Base-by-base conservation (phyloP, 2,113 vertebrate species). In the Oncorhynchus clarkii region DNA sequence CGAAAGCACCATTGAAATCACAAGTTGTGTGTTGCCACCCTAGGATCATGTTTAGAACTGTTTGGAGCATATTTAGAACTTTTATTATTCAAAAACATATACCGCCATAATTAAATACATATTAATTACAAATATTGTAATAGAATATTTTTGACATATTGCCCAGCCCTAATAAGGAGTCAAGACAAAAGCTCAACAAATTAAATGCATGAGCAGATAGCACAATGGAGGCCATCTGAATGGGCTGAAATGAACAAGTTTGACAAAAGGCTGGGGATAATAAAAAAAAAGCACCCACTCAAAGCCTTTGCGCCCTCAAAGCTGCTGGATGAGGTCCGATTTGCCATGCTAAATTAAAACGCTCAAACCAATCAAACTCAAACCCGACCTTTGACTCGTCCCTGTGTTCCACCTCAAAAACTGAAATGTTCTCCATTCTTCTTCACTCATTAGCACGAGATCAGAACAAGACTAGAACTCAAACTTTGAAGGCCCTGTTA, bases 111-210 rank as follows among this genome's bases (percentile, higher is more conserved):
- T 34, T 6, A 6, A 34, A 34, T 6, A 6, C 6, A 34, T 6
- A 6, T 1, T 6, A 6, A 34, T 34, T 6, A 34, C 31, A 34
- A 31, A 31, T 7, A 34, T 34, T 34, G 34, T 7, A 39, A 9
- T 39, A 39, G 9, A 39, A 39, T 39, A 39, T 39, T 9, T 39
- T 39, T 39, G 2, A 39, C 34, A 39, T 39, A 39, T 39, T 39
- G 34, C 34, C 34, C 34, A 11, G 39, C 39, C 39, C 39, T 45
- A 11, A 45, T 11, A 2, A 22, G 70, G 81, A 87, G 75, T 84
- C 80, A 82, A 88, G 88, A 92, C 87, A 92, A 92, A 88, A 76
- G 79, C 71, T 79, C n/a, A 34, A 81, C 84, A 87, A 90, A 91
- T 91, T 78, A 89, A 88, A 91, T 80, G 86, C 88, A 88, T 78